Evolutionary conservation across 2,113 vertebrate species (phyloP), one percentile per base, ranked within the genome.

Genomic region (Sinosuthora webbiana): DNA sequence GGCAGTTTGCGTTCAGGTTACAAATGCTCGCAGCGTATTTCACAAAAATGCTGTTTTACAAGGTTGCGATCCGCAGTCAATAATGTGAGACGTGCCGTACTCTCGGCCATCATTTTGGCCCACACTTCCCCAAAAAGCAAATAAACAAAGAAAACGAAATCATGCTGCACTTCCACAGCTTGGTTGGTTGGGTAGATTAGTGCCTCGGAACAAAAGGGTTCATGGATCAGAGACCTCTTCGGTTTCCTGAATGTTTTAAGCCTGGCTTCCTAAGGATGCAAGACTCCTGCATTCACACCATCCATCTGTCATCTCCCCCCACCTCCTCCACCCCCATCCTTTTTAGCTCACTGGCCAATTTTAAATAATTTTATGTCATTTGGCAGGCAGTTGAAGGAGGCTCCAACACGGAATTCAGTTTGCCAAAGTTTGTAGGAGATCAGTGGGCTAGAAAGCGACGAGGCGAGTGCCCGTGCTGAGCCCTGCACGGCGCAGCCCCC

Each of bases 271-370:
- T 57, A 37, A 90, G 88, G 90, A 93, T 0, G 1, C 57, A 12
- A 42, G 93, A 33, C 82, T 85, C 52, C 39, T 57, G 94, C 92
- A 19, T 92, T 91, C 95, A 76, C 84, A 76, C 53, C 8, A 12
- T 85, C 96, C 95, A 92, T 97, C 94, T 94, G 92, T 62, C 87
- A 65, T 56, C 76, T 76, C 64, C 75, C 93, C 79, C 75, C 75
- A 49, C 53, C 70, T 84, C 63, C 67, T 83, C 84, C 84, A 62
- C 82, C 78, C 69, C 45, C 15, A 37, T n/a, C 67, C 65, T 69
- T 87, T 87, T 53, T 62, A 41, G 73, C 82, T 90, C 59, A 18
- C 79, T 27, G 85, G 79, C 85, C 90, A 81, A 56, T 88, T 93
- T 75, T 18, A 89, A 89, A 94, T 78, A 87, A 89, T 89, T 94